Base-by-base conservation (phyloP, 2,888 invertebrate genomes). In the Mimachlamys varia region DNA sequence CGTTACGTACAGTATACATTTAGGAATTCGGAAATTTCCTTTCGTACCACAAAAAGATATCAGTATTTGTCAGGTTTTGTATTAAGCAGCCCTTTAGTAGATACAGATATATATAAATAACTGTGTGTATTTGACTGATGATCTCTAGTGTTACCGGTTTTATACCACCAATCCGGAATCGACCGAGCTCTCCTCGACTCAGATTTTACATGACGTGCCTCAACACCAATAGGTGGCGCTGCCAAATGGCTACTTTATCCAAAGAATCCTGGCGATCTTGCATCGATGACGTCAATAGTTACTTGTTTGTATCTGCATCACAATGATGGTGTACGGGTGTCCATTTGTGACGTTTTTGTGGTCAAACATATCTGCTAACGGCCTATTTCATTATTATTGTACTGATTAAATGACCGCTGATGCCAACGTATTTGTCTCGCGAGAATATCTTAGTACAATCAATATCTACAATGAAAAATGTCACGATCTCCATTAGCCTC, bases 311-410 rank as follows among this genome's bases (percentile, higher is more conserved):
- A 76, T 76, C 13, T 33, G 12, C 76, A 76, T 76, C 76, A 76
- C 22, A 76, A 33, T 76, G 76, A 12, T 33, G 33, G 22, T 76
- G 0, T 27, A 76, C 12, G 3, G 15, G 12, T 76, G 76, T 76
- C 33, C 76, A 27, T 76, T 76, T 27, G 76, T 76, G 76, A 76
- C 76, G 76, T 76, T 33, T 76, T 33, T 33, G 33, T 33, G 33
- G 76, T 76, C 76, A 76, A 76, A 76, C 76, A 76, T 76, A 27
- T 76, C 76, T 33, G 76, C 62, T 7, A n/a, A 62, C 62, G 62
- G n/a, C 62, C 4, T 62, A n/a, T 62, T n/a, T 62, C 62, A 62
- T n/a, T 62, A 62, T 22, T 62, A 7, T n/a, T n/a, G 62, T 62
- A 62, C 62, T 62, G 62, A 62, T 76, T 33, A 76, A 76, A 76